Base-by-base conservation (phyloP, 2,797 vertebrate species). In the Sciurus carolinensis region DNA sequence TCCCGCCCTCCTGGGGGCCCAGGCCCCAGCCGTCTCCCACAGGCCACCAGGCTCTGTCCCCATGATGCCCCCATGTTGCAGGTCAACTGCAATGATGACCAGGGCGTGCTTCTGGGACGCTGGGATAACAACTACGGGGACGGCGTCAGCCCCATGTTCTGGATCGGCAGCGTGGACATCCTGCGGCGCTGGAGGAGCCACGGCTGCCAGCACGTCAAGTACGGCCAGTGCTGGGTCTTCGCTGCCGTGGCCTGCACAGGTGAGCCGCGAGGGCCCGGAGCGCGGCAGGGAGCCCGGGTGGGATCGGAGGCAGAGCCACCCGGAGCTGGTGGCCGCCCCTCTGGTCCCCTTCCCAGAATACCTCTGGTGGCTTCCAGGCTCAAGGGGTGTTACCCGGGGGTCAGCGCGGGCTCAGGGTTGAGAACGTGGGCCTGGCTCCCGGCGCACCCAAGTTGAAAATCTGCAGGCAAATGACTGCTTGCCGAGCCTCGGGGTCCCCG, bases 211-310 rank as follows among this genome's bases (percentile, higher is more conserved):
- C 99, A 99, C 0, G 99, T 99, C 96, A 99, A 99, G 69, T 99
- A 99, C 0, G 99, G 99, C 90, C 99, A 99, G 98, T 99, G 99
- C 98, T 99, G 99, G 99, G 99, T 99, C 88, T 99, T 99, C 30
- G 99, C 99, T 0, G 99, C 99, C 0, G 99, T 99, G 96, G 99
- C 99, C 3, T 99, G 99, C 98, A 98, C 99, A 18, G 98, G 99
- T 99, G 98, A 98, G 99, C 26, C 22, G 26, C 0, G 0, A 0
- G 71, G 44, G 4, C 33, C 57, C 20, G 10, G 26, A 52, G 30
- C 44, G 33, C 72, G 5, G 5, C 0, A 24, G 36, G 1, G 57
- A 8, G 44, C 15, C 15, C 33, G 26, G 7, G 8, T 1, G 18
- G 66, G 44, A 52, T 30, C 33, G 18, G 64, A 36, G 24, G 28